Percentiles rank a stretch among this genome's conserved stretches.
Evolutionary conservation across 2,113 vertebrate species (phyloP).

Genomic region (Apodemus speciosus): DNA sequence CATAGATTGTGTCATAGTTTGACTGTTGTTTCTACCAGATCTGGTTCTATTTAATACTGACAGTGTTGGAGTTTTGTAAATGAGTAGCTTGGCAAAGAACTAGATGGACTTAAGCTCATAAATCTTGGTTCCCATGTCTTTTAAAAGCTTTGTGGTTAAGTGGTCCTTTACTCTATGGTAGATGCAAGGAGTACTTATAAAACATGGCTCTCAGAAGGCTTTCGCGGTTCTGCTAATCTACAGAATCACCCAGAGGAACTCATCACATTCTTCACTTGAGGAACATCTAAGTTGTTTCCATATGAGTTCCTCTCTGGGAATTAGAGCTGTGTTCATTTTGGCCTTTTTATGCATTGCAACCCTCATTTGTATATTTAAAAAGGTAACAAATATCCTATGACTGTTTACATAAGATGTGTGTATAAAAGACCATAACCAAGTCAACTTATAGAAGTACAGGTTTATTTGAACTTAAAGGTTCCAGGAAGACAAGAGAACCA

Average conservation of each 20-base stretch:
- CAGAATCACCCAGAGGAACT: conserved; percentile 39
- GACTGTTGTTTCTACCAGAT: conserved; percentile 39
- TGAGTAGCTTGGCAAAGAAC: conserved; percentile 41
- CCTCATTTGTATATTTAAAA: conserved; percentile 19
- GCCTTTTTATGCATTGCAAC: neutral
- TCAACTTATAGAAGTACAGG: neutral
- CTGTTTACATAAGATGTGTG: neutral
- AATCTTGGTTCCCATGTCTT: conserved; percentile 63
- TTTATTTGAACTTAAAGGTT: neutral
- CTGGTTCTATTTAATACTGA: conserved; percentile 62
- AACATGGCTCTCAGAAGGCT: conserved; percentile 33
- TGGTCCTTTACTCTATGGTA: conserved; percentile 37
- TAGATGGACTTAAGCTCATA: conserved; percentile 46
- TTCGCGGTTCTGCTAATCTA: conserved; percentile 32
- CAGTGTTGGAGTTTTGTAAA: conserved; percentile 40
- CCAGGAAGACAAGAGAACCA: neutral
- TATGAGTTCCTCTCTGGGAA: conserved; percentile 31
- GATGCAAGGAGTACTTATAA: conserved; percentile 47
- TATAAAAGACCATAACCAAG: neutral
- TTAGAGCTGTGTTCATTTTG: conserved; percentile 38
- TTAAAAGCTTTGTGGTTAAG: conserved; percentile 67
- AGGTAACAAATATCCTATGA: neutral
- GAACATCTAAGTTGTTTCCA: neutral
- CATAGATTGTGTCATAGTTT: conserved; percentile 58
- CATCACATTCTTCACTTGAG: too few relatives aligned